Percentiles rank a stretch among this genome's conserved stretches.
Evolutionary conservation across 2,113 vertebrate genomes (phyloP).

Genomic region (zebrafish (Danio rerio)): GRCz12tu NC_133186.1:41889501-41890000

Average conservation of each 20-base stretch:
- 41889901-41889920: constrained; percentile 26
- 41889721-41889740: constrained; percentile 27
- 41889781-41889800: constrained; percentile 30
- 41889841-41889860: constrained; percentile 11
- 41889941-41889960: not conserved
- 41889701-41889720: constrained; percentile 21
- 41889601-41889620: not conserved
- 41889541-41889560: not conserved
- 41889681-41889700: constrained; percentile 2
- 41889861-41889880: constrained; percentile 28
- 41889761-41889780: constrained; percentile 25
- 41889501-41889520: no score
- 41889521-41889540: no score
- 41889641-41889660: not conserved
- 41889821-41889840: constrained; percentile 48
- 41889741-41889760: constrained; percentile 16
- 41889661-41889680: constrained; percentile 11
- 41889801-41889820: constrained; percentile 43
- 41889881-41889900: constrained; percentile 16
- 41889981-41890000: constrained; percentile 12
- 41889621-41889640: not conserved
- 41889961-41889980: not conserved
- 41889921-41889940: constrained; percentile 22
- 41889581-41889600: no score
- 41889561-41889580: not conserved